Base-by-base conservation (phyloP, 1,140 invertebrate genomes). In the Cherax destructor region DNA sequence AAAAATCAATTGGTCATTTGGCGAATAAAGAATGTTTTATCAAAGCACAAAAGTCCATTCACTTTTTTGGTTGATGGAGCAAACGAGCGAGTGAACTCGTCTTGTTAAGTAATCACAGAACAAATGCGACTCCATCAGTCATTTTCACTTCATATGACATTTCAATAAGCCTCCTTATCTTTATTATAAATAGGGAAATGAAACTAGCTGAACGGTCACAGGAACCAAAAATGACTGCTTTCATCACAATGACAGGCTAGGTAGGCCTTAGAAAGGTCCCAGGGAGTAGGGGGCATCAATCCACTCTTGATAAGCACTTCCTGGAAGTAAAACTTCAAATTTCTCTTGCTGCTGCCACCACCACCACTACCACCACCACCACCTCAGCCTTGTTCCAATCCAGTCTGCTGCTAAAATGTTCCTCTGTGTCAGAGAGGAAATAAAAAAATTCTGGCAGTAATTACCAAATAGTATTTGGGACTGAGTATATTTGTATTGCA, bases 21-120 rank as follows among this genome's bases (percentile, higher is more conserved):
- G 81, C 76, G 74, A 91, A 91, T 65, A 91, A 79, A 85, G 76
- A 86, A 88, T 85, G 50, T 30, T 74, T 72, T 47, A 59, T 77
- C 79, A 61, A 77, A 89, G 80, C 88, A 83, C 80, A 84, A 77
- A 30, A 61, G 88, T 91, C 50, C 88, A 78, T 84, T 91, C 88
- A 84, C 72, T 91, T 61, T 91, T 91, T 91, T 90, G 88, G 88
- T 90, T 74, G 88, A 90, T 90, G 88, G 88, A 85, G 81, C 85
- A 74, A 91, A 78, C 56, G 83, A 91, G 88, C 74, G 61, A 52
- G 24, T 76, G 72, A 83, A 83, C 88, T 89, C 88, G 59, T 88
- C 47, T 65, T 47, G 21, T 76, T 84, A 78, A 91, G 83, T 91
- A 91, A 91, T 91, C 88, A 91, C 88, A 91, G 88, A 91, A 91